Evolutionary conservation across 2,113 vertebrate genomes (phyloP), one percentile per base, ranked within the genome.

Genomic region (Upupa epops): DNA sequence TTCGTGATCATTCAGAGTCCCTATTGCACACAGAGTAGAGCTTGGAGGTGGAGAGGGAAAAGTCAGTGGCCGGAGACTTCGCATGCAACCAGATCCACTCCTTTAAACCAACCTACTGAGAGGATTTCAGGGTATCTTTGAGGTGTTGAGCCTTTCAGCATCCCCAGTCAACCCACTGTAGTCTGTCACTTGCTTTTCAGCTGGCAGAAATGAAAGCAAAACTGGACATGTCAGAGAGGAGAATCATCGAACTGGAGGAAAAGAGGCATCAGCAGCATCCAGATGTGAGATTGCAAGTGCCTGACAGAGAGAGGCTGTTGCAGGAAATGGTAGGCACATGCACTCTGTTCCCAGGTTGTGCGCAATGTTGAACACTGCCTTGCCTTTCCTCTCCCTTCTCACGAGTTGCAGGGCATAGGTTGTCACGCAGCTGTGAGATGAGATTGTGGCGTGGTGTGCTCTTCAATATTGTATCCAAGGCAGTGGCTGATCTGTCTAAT

Each of bases 171-270:
- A 19, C 22, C 37, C 55, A 61, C 36, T 19, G n/a, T 14, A 54
- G 40, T 78, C n/a, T 69, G 21, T 60, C 71, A 3, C 54, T 94
- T 90, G 56, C 40, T 83, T 94, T 92, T 58, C 94, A 98, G 97
- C 86, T 98, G 46, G 6, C 92, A 51, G 97, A 97, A 87, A 77
- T 97, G 95, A 97, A 91, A 94, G 63, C 36, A 64, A 97, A 94
- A 91, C 90, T 97, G 80, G 90, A 92, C 0, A 1, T 58, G 17
- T 76, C 96, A 0, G 95, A 97, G 75, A 95, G 76, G 54, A 68
- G 28, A 64, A 69, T 92, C 15, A 8, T 59, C 3, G 29, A 85
- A 13, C 81, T 85, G 70, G 91, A 97, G 75, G 73, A 75, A 69
- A 69, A 93, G 83, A 94, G 5, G 5, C 89, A 37, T 4, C 24